Percentiles rank a stretch among this genome's conserved stretches.
Evolutionary conservation across 2,113 vertebrate genomes (phyloP).

Genomic region (Anas platyrhynchos): DNA sequence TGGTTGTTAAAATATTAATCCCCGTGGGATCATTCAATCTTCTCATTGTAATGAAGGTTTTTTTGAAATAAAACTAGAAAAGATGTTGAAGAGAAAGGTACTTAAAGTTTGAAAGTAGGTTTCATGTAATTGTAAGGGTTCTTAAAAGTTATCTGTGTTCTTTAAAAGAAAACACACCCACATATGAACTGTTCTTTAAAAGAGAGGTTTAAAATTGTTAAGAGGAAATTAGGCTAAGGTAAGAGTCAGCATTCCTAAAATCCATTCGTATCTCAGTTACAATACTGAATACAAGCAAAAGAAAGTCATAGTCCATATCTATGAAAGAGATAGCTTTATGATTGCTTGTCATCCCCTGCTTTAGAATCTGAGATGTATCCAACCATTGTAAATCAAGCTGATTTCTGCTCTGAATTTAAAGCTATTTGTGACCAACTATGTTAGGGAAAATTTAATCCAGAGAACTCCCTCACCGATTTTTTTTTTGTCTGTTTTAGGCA

Average conservation of each 20-base stretch:
- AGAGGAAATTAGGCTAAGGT: background rate
- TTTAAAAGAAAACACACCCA: background rate
- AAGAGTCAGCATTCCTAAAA: background rate
- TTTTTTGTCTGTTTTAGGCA: background rate
- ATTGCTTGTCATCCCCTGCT: background rate
- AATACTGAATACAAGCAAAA: background rate
- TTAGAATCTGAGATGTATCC: background rate
- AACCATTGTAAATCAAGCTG: background rate
- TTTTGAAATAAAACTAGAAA: background rate
- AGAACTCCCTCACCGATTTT: background rate
- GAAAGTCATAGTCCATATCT: background rate
- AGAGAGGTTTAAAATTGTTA: background rate
- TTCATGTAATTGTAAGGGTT: background rate
- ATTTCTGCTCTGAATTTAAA: background rate
- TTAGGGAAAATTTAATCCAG: background rate
- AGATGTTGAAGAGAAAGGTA: background rate
- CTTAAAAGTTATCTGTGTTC: background rate
- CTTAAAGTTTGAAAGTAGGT: background rate
- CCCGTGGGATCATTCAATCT: background rate
- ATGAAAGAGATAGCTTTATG: background rate
- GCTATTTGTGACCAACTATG: background rate
- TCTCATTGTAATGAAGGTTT: background rate
- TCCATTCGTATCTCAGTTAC: background rate
- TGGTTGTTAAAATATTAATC: slow-evolving; percentile 1
- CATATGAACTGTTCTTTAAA: background rate